Evolutionary conservation across 2,888 invertebrate species (phyloP), one percentile per base, ranked within the genome.

Genomic region (Tetragonisca angustula): DNA sequence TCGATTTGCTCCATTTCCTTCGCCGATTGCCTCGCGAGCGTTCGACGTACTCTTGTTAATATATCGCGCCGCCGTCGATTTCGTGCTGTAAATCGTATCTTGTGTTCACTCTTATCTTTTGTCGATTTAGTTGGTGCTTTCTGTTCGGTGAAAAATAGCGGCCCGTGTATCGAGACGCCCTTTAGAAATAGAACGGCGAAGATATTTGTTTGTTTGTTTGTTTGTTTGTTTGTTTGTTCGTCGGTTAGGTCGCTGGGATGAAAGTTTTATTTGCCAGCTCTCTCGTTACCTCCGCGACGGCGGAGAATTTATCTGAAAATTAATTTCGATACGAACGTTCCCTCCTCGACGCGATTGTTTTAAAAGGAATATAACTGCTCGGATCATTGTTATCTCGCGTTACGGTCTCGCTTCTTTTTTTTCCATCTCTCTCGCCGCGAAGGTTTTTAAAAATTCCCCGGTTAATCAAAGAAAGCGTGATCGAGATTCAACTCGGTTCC

Each of bases 231-330:
- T n/a, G 21, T 61, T 62, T 19, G 43, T 27, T 59, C 19, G n/a
- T 1, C 19, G n/a, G 27, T 43, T 65, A 36, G 52, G 52, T 43
- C 24, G 24, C 0, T 43, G 36, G 54, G 17, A 64, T 54, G 5
- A 24, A 71, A 59, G 43, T 24, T 71, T 71, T 59, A 59, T 71
- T 61, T 11, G 11, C 61, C 9, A 4, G 61, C 6, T 24, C 65
- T 13, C 65, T 13, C 43, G 36, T 17, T 17, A 24, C 50, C 13
- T 43, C 0, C 5, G 11, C 6, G 13, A 13, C 19, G 27, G 24
- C 19, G 17, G 27, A 15, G 68, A 69, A 50, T 69, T 50, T 32
- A 24, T 70, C n/a, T 56, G 56, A n/a, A 43, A 74, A 74, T 74
- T 74, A 65, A 74, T 65, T 75, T 43, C 43, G 43, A 61, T 6